Evolutionary conservation across 2,797 vertebrate species (phyloP).

Genomic region (Heteromormyrus szaboi): DNA sequence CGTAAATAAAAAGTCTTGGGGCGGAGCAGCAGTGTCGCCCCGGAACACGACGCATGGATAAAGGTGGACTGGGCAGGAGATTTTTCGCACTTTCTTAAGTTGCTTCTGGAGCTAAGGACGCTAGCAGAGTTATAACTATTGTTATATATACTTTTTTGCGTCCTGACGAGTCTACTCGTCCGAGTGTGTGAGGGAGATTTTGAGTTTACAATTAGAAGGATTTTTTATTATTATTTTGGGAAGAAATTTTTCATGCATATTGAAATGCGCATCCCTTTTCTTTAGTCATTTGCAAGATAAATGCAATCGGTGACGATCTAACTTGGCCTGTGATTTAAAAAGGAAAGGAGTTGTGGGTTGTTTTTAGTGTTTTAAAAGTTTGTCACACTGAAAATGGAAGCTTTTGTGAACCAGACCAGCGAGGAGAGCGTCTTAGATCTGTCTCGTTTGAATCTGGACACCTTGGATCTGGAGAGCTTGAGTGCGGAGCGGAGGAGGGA

Average conservation of each 20-base stretch:
- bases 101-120: not conserved
- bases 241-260: not conserved
- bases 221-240: not conserved
- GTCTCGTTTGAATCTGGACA: slow-evolving; percentile 61
- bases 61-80: not conserved
- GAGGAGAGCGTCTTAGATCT: slow-evolving; percentile 65
- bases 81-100: slow-evolving; percentile 1
- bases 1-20: not conserved
- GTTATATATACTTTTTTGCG: not conserved
- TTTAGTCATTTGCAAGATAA: not conserved
- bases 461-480: slow-evolving; percentile 49
- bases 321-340: not conserved
- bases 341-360: not conserved
- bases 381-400: slow-evolving; percentile 53
- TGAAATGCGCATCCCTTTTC: not conserved
- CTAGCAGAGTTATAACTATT: not conserved
- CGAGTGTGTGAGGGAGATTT: not conserved
- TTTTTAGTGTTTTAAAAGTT: not conserved
- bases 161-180: not conserved
- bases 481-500: slow-evolving; percentile 63
- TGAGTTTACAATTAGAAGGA: not conserved
- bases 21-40: slow-evolving; percentile 35
- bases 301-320: not conserved
- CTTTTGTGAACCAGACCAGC: slow-evolving; percentile 42
- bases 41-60: slow-evolving; percentile 22